Conservation (phyloP, 2,888 invertebrate genomes). For the Eupelmus urozonus region DNA sequence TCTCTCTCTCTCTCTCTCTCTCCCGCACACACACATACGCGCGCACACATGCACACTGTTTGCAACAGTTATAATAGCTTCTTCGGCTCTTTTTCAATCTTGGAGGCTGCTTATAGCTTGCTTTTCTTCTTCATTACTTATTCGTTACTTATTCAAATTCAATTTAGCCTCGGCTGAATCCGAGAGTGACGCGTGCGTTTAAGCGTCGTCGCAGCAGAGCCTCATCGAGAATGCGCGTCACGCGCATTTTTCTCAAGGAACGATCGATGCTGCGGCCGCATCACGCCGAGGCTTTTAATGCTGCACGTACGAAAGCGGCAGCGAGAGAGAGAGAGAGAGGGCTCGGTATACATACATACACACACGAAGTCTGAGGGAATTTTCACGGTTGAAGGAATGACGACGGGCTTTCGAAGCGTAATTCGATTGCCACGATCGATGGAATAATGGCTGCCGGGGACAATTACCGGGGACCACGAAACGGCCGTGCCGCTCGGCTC, state of each 20-base stretch:
- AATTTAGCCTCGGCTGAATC: slow-evolving; percentile 11
- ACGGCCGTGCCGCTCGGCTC: too few species aligned
- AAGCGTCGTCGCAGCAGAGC: background rate
- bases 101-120: background rate
- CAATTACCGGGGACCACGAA: slow-evolving; percentile 43
- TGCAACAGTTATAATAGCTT: too few species aligned
- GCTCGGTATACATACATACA: background rate
- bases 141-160: slow-evolving; percentile 51
- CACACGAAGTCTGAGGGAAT: slow-evolving; percentile 10
- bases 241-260: slow-evolving; percentile 24
- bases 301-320: background rate
- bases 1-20: too few species aligned
- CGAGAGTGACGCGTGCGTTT: background rate
- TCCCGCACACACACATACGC: too few species aligned
- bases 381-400: slow-evolving; percentile 37
- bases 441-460: slow-evolving; percentile 47
- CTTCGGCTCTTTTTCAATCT: too few species aligned
- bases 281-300: slow-evolving; percentile 23
- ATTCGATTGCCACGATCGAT: slow-evolving; percentile 32
- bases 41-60: too few species aligned
- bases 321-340: background rate
- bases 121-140: slow-evolving; percentile 26
- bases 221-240: slow-evolving; percentile 39
- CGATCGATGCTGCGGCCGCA: slow-evolving; percentile 3
- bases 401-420: slow-evolving; percentile 13